Percentiles rank a stretch among this genome's conserved stretches.
phyloP scores from a whole-genome alignment of 2,113 vertebrate genomes.

The Diadophis punctatus region DNA sequence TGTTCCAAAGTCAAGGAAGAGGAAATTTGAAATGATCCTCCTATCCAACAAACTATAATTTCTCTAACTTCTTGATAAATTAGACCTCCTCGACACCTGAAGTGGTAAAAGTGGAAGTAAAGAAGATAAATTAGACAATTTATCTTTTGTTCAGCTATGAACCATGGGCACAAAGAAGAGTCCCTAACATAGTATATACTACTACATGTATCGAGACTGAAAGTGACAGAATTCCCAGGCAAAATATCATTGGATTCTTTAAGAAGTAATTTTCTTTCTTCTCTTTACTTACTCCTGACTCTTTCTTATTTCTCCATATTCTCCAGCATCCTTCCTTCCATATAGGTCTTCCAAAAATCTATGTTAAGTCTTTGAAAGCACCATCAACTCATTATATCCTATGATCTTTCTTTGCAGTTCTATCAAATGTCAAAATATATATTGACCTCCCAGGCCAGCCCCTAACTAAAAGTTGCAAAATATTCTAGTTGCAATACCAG shows the following conservation, averaged over 20 bases:
- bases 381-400: background rate
- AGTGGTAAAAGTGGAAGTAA: too few species aligned
- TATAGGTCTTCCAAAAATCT: background rate
- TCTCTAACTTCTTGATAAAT: background rate
- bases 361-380: background rate
- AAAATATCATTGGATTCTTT: background rate
- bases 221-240: background rate
- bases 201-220: too few species aligned
- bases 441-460: background rate
- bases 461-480: background rate
- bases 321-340: background rate
- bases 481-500: background rate
- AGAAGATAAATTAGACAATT: too few species aligned
- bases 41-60: background rate
- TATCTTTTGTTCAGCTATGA: conserved; percentile 11
- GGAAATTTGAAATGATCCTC: background rate
- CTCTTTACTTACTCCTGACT: background rate
- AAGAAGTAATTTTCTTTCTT: background rate
- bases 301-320: background rate
- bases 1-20: background rate
- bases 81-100: too few species aligned
- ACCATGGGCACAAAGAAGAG: background rate
- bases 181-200: background rate
- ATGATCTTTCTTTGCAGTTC: background rate
- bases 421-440: background rate